Evolutionary conservation across 2,113 vertebrate genomes (phyloP).

Genomic region (Pelobates fuscus): DNA sequence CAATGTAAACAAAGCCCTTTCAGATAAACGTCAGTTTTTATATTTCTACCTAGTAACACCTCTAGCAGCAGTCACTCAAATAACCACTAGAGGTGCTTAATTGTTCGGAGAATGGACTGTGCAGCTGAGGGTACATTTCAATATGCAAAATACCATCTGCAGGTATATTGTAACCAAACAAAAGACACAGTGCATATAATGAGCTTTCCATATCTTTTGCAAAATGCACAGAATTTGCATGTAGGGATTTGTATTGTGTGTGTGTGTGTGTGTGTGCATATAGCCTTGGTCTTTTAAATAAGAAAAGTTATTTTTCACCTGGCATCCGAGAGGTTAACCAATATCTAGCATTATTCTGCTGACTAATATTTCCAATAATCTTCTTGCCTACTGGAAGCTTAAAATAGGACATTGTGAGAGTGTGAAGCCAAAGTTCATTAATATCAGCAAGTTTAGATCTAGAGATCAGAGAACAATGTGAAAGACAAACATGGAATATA

Average conservation of each 20-base stretch:
- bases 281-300: too few relatives aligned
- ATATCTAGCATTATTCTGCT: background rate
- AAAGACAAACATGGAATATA: too few relatives aligned
- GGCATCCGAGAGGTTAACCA: background rate
- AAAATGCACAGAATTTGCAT: background rate
- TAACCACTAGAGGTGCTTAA: too few relatives aligned
- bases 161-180: background rate
- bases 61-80: too few relatives aligned
- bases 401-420: background rate
- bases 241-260: background rate
- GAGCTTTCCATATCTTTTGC: background rate
- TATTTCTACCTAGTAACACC: too few relatives aligned
- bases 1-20: too few relatives aligned
- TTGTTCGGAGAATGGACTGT: too few relatives aligned
- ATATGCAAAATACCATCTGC: background rate
- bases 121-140: too few relatives aligned
- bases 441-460: background rate
- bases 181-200: background rate
- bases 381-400: background rate
- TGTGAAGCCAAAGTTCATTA: conserved; percentile 6
- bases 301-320: too few relatives aligned
- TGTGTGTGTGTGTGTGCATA: background rate
- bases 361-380: background rate
- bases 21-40: too few relatives aligned
- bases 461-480: too few relatives aligned